Conservation (phyloP, 2,797 vertebrate genomes). For the Microcaecilia unicolor region DNA sequence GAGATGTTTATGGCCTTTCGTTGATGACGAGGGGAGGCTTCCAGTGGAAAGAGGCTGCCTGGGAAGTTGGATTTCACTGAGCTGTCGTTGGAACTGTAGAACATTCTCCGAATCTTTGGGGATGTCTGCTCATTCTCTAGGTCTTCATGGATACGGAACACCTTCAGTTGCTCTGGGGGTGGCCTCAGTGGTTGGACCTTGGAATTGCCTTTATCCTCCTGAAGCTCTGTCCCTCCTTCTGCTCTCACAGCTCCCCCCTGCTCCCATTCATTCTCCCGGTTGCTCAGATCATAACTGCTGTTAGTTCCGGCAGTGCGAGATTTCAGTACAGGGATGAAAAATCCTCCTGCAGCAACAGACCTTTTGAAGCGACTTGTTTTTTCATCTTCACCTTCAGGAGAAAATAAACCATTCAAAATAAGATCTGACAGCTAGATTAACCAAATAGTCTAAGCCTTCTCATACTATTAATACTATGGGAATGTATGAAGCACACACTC, state of each 20-base stretch:
- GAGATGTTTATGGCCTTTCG: constrained; percentile 93
- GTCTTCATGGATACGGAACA: constrained; percentile 78
- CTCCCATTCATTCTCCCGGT: constrained; percentile 73
- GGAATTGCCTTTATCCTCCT: constrained; percentile 28
- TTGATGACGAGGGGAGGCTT: constrained; percentile 85
- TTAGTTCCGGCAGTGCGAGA: constrained; percentile 71
- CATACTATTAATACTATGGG: no score
- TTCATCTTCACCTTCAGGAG: constrained; percentile 65
- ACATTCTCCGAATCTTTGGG: constrained; percentile 81
- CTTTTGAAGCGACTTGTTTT: constrained; percentile 62
- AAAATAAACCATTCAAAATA: background rate
- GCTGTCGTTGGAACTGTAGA: constrained; percentile 74
- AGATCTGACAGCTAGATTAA: no score
- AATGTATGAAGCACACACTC: no score
- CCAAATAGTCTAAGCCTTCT: no score
- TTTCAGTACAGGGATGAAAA: constrained; percentile 72
- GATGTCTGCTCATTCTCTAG: constrained; percentile 70
- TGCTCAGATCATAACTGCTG: constrained; percentile 71
- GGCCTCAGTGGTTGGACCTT: constrained; percentile 45
- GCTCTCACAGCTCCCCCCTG: constrained; percentile 53
- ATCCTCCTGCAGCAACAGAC: constrained; percentile 57
- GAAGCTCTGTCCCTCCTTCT: constrained; percentile 45
- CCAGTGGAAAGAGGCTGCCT: constrained; percentile 83
- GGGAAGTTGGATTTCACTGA: constrained; percentile 76
- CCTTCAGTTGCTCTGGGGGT: constrained; percentile 88